Percentiles rank a stretch among this genome's conserved stretches.
These are phyloP conservation scores for Orchestes rusci DNA, from an alignment of 2,888 invertebrate genomes.

Conservation along the genomic window DNA sequence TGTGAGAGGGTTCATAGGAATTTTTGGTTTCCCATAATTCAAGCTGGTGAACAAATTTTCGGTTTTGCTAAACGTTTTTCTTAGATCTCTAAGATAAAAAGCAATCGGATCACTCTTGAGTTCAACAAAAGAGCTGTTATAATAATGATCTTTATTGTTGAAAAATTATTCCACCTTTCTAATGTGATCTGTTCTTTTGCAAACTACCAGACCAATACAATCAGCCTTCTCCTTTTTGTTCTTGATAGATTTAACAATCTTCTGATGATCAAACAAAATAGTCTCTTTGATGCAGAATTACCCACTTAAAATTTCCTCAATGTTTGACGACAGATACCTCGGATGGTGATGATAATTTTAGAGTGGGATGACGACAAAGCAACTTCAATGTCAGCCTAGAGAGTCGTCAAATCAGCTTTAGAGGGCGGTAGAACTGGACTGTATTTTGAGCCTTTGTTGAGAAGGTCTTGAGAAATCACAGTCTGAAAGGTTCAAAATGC, in stretches of 20 bases:
- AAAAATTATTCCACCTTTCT: constrained; percentile 1
- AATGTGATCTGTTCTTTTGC: not conserved
- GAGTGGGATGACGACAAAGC: not conserved
- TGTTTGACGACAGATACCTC: not conserved
- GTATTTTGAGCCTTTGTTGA: not conserved
- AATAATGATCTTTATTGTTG: too few species aligned
- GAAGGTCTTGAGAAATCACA: not conserved
- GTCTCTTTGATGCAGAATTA: not conserved
- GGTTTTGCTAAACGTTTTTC: not conserved
- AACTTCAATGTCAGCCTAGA: not conserved
- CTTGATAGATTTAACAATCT: constrained; percentile 2
- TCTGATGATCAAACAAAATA: not conserved
- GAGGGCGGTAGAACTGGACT: too few species aligned
- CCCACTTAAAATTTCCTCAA: not conserved
- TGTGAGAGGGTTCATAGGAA: constrained; percentile 4
- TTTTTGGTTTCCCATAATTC: not conserved
- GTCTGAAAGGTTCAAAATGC: not conserved
- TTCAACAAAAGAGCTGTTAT: constrained; percentile 2
- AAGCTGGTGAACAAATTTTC: not conserved
- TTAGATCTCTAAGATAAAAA: not conserved
- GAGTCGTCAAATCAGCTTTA: too few species aligned
- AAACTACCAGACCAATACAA: constrained; percentile 1
- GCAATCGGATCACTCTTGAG: constrained; percentile 1
- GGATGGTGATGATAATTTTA: not conserved
- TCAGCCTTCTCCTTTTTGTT: constrained; percentile 2